Conservation (phyloP, 2,797 vertebrate genomes). For the Acanthis flammea region DNA sequence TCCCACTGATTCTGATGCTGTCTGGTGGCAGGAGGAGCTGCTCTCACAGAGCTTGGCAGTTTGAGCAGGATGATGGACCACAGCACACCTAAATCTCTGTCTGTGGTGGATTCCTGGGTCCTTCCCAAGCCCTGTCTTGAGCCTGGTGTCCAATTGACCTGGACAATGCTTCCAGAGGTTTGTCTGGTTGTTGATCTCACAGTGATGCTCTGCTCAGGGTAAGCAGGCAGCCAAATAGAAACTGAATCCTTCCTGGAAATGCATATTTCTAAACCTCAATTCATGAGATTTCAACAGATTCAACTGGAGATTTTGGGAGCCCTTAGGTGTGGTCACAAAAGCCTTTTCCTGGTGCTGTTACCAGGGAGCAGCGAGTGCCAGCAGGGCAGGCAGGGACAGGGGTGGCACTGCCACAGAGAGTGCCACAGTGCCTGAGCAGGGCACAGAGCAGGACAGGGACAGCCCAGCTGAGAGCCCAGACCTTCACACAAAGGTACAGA, state of each 20-base stretch:
- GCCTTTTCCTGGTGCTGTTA: fast-evolving
- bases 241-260: neutral
- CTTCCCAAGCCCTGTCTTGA: neutral
- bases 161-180: neutral
- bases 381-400: neutral
- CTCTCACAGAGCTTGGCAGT: neutral
- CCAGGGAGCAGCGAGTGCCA: neutral
- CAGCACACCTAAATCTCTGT: neutral
- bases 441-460: neutral
- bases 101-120: neutral
- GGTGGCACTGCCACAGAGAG: neutral
- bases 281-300: neutral
- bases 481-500: neutral
- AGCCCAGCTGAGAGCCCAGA: neutral
- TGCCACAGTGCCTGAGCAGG: neutral
- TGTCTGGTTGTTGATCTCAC: neutral
- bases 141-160: neutral
- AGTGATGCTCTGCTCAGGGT: neutral
- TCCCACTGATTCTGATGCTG: neutral
- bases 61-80: slow-evolving; percentile 9
- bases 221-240: neutral
- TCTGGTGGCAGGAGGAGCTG: neutral
- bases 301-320: neutral
- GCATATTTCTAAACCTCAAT: neutral
- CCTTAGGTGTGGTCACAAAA: neutral